These are phyloP conservation scores for Mimas tiliae DNA, from an alignment of 2,888 invertebrate genomes.

Conservation along the genomic window DNA sequence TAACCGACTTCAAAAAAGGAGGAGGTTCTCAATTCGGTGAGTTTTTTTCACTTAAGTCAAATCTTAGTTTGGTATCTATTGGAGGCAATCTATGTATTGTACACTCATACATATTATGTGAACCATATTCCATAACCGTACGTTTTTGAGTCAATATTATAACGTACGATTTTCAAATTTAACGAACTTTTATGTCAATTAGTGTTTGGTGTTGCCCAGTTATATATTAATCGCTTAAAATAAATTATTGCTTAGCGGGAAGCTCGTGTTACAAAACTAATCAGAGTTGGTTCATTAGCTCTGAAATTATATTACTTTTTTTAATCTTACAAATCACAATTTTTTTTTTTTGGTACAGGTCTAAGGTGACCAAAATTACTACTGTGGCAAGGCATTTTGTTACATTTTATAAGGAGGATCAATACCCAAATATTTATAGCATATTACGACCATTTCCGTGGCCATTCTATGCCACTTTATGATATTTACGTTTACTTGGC, in stretches of 20 bases:
- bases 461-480: no score
- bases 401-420: no score
- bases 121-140: constrained; percentile 15
- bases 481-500: no score
- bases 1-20: no score
- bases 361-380: no score
- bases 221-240: constrained; percentile 3
- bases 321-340: not conserved
- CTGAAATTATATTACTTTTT: not conserved
- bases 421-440: no score
- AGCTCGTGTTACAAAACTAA: constrained; percentile 14
- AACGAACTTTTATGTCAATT: constrained; percentile 17
- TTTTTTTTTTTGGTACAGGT: not conserved
- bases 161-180: constrained; percentile 21
- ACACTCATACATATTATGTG: constrained; percentile 3
- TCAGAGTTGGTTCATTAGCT: not conserved
- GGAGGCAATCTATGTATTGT: not conserved
- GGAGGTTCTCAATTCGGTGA: not conserved
- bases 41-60: not conserved
- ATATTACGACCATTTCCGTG: no score
- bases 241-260: constrained; percentile 7
- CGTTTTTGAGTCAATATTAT: constrained; percentile 11
- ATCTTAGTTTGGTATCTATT: not conserved
- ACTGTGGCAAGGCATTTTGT: no score
- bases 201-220: constrained; percentile 17